Evolutionary conservation across 2,113 vertebrate genomes (phyloP), one percentile per base, ranked within the genome.

Genomic region (Dicrurus megarhynchus): DNA sequence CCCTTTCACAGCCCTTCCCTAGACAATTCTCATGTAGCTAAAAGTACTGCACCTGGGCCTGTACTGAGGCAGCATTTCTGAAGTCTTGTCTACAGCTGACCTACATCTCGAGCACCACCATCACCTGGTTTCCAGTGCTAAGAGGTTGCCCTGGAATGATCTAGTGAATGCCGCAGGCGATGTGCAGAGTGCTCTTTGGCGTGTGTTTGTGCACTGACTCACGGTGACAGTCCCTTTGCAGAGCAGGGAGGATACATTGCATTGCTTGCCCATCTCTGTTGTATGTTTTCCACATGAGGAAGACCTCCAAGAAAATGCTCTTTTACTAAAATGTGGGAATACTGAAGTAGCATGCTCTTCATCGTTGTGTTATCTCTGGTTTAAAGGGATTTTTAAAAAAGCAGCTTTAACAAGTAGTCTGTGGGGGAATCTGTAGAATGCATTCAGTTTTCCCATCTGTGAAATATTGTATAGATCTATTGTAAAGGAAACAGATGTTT

Each of bases 401-500:
- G 33, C 95, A 95, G 95, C 92, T 97, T 97, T 97, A 97, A 94
- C n/a, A 61, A 61, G 76, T 91, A 96, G 84, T 84, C 85, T 88
- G 41, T 65, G 71, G 84, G 86, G 82, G 74, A 93, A 90, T 87
- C 82, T 84, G 85, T 96, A 85, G 84, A 65, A 76, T 84, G 90
- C 68, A 41, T 93, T 93, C 7, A 47, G 87, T 92, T 91, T 87
- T 97, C 90, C 93, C 73, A 52, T 92, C 50, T 95, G 95, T 96
- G 93, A 97, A 96, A 97, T 96, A 95, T 32, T 97, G 94, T 97
- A 96, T 95, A 97, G 91, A 83, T 87, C 87, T 95, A 94, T 65
- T 97, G 89, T 97, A 96, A 97, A 97, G 78, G 80, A 91, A 96
- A 96, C 86, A 84, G 49, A 94, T 91, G 83, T 97, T 97, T 97